Evolutionary conservation across 2,888 invertebrate species (phyloP).

Genomic region (Cantharis lateralis): DNA sequence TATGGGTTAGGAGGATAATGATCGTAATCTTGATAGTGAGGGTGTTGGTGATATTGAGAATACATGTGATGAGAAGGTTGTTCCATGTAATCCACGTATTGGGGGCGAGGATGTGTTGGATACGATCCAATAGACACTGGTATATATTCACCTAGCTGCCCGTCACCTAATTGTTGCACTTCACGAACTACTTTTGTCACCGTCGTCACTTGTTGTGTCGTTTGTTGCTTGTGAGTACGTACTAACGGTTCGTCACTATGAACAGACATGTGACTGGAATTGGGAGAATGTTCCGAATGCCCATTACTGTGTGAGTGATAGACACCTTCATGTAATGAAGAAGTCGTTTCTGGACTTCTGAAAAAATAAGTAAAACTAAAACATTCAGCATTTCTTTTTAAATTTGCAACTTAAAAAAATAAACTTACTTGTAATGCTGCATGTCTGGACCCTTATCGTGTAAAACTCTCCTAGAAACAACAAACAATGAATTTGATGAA

Average conservation of each 20-base stretch:
- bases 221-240: constrained; percentile 69
- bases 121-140: constrained; percentile 58
- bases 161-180: constrained; percentile 64
- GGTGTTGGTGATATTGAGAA: constrained; percentile 58
- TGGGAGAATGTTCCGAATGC: constrained; percentile 67
- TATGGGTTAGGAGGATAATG: constrained; percentile 60
- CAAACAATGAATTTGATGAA: constrained; percentile 49
- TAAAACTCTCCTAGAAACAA: constrained; percentile 64
- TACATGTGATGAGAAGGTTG: constrained; percentile 57
- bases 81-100: constrained; percentile 59
- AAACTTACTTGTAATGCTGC: constrained; percentile 69
- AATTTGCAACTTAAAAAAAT: not conserved
- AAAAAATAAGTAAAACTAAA: constrained; percentile 10
- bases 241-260: constrained; percentile 62
- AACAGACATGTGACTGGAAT: constrained; percentile 60
- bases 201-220: constrained; percentile 72
- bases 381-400: not conserved
- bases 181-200: constrained; percentile 73
- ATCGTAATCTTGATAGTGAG: constrained; percentile 64
- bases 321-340: constrained; percentile 45
- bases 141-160: constrained; percentile 60
- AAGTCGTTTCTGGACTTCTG: constrained; percentile 33
- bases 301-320: constrained; percentile 65
- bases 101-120: constrained; percentile 48
- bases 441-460: constrained; percentile 67